Percentiles rank a stretch among this genome's conserved stretches.
Conservation (phyloP, 2,888 invertebrate species). For the Cheilosia soror region DNA sequence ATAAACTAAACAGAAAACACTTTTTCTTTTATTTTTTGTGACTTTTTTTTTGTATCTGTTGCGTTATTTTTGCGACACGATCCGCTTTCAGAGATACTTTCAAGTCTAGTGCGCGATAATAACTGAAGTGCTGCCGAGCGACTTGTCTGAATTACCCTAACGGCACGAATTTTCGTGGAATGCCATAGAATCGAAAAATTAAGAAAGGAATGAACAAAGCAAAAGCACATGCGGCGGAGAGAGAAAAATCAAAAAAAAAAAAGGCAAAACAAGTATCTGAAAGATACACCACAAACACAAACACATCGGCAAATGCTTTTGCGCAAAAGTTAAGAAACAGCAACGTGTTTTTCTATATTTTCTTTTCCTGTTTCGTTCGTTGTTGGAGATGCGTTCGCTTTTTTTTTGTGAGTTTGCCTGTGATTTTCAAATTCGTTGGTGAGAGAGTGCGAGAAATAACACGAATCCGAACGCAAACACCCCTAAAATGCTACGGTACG, state of each 20-base stretch:
- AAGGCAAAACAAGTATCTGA: slow-evolving; percentile 42
- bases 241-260: slow-evolving; percentile 2
- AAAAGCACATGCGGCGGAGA: slow-evolving; percentile 51
- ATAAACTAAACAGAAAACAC: slow-evolving; percentile 34
- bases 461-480: background rate
- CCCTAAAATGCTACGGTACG: background rate
- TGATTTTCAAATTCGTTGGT: slow-evolving; percentile 46
- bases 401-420: slow-evolving; percentile 1
- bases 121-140: slow-evolving; percentile 69
- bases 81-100: slow-evolving; percentile 56
- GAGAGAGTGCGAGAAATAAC: slow-evolving; percentile 7
- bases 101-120: slow-evolving; percentile 72
- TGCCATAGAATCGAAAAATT: slow-evolving; percentile 45
- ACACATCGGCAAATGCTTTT: background rate
- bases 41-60: slow-evolving; percentile 64
- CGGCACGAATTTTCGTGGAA: slow-evolving; percentile 67
- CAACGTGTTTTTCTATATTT: slow-evolving; percentile 65
- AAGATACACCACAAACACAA: slow-evolving; percentile 40
- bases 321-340: slow-evolving; percentile 15
- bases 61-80: slow-evolving; percentile 59
- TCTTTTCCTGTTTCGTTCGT: slow-evolving; percentile 37
- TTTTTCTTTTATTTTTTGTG: slow-evolving; percentile 22
- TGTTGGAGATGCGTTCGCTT: slow-evolving; percentile 35
- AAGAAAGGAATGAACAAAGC: slow-evolving; percentile 34
- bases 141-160: slow-evolving; percentile 71